Conservation (phyloP, 2,797 vertebrate genomes). For the Carduelis carduelis region DNA sequence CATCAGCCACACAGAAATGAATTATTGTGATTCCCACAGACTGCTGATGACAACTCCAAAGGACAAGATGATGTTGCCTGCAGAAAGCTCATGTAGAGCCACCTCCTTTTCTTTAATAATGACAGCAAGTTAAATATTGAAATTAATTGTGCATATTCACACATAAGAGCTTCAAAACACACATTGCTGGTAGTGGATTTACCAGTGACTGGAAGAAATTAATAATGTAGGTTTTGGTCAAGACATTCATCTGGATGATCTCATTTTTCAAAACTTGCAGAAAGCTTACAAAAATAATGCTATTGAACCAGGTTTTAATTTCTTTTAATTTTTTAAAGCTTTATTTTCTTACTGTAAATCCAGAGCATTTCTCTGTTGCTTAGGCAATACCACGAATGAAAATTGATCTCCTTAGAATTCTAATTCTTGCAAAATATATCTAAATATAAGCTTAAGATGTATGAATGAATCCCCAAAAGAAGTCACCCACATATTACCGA, state of each 20-base stretch:
- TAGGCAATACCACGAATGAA: background rate
- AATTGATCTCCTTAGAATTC: background rate
- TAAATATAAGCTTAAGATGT: background rate
- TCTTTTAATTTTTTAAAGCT: rapidly evolving
- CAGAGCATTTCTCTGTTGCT: background rate
- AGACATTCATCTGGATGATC: background rate
- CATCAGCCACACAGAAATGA: background rate
- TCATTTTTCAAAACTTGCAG: background rate
- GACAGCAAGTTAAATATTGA: background rate
- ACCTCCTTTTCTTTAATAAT: background rate
- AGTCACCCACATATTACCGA: background rate
- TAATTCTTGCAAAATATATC: background rate
- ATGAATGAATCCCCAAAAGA: background rate
- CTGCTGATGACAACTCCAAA: background rate
- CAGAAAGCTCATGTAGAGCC: background rate
- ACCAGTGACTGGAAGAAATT: background rate
- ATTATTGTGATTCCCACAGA: background rate
- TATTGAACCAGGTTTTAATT: background rate
- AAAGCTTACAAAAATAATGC: background rate
- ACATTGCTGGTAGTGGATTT: background rate
- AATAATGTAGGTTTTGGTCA: background rate
- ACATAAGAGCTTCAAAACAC: background rate
- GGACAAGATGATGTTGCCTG: background rate
- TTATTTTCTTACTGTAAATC: background rate
- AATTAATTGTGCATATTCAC: background rate